phyloP scores from a whole-genome alignment of 2,888 invertebrate species.

The Asteroscopus sphinx region DNA sequence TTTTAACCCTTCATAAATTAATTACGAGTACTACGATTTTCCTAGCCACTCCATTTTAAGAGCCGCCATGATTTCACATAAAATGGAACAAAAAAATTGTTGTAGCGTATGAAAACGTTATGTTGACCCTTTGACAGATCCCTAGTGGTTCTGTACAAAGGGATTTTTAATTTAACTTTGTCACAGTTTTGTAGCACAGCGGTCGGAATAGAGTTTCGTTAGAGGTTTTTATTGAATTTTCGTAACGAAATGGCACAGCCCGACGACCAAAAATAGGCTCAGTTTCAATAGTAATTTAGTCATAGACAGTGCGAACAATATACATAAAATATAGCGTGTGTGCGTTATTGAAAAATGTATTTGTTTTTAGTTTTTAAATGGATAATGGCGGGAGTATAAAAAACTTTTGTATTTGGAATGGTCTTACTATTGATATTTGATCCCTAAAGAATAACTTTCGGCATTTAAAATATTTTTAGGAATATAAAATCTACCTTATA shows the following conservation, averaged over 20 bases:
- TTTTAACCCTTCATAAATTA: slow-evolving; percentile 39
- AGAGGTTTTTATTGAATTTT: slow-evolving; percentile 54
- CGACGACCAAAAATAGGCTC: slow-evolving; percentile 4
- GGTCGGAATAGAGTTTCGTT: slow-evolving; percentile 30
- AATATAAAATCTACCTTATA: too few relatives aligned
- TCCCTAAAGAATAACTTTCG: too few relatives aligned
- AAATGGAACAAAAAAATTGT: slow-evolving; percentile 42
- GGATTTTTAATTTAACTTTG: slow-evolving; percentile 56
- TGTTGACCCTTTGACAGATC: slow-evolving; percentile 43
- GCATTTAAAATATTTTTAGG: too few relatives aligned
- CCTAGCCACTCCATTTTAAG: slow-evolving; percentile 26
- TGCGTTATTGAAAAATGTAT: neutral
- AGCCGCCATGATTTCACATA: slow-evolving; percentile 24
- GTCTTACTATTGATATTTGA: too few relatives aligned
- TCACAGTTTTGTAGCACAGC: slow-evolving; percentile 44
- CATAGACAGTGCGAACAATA: neutral
- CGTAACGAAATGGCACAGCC: slow-evolving; percentile 31
- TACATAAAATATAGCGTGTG: slow-evolving; percentile 3
- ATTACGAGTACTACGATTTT: slow-evolving; percentile 35
- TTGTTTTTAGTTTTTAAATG: too few relatives aligned
- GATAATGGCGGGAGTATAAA: too few relatives aligned
- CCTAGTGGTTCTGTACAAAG: slow-evolving; percentile 41
- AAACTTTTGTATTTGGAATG: too few relatives aligned
- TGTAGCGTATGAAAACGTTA: slow-evolving; percentile 36
- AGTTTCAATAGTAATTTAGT: slow-evolving; percentile 22